phyloP scores from a whole-genome alignment of 2,797 vertebrate species.

The Sphenodon punctatus region DNA sequence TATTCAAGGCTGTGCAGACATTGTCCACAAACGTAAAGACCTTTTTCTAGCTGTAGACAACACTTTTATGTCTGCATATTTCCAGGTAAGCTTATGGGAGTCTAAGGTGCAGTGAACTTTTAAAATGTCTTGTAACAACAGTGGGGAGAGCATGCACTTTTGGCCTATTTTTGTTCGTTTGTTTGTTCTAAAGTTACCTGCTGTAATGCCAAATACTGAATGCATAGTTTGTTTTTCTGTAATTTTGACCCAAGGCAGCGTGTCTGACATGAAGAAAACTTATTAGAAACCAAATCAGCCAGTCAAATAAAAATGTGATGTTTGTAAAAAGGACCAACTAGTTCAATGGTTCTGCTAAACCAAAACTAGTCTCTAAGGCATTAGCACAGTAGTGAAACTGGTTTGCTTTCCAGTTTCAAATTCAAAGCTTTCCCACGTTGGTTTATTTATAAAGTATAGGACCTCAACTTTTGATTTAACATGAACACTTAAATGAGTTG shows the following conservation, averaged over 20 bases:
- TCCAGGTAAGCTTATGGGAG: slow-evolving; percentile 83
- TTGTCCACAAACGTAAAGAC: slow-evolving; percentile 79
- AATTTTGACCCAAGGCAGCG: not conserved
- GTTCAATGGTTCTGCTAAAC: not conserved
- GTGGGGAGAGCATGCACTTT: no score
- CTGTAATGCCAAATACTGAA: not conserved
- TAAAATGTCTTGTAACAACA: not conserved
- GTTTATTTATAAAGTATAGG: not conserved
- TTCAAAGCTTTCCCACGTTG: accelerated
- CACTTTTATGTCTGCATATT: slow-evolving; percentile 95
- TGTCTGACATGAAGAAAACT: not conserved
- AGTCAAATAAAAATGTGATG: not conserved
- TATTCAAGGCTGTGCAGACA: slow-evolving; percentile 83
- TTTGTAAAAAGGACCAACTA: not conserved
- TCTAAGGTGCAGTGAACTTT: not conserved
- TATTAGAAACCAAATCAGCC: not conserved
- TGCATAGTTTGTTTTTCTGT: not conserved
- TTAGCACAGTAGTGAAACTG: not conserved
- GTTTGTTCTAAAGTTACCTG: not conserved
- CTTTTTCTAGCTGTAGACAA: slow-evolving; percentile 92
- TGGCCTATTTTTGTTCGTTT: not conserved
- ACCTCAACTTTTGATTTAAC: not conserved
- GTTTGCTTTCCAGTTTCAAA: not conserved
- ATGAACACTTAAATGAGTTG: not conserved
- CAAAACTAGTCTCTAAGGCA: not conserved